phyloP scores from a whole-genome alignment of 2,888 invertebrate species.

The Neria commutata region DNA sequence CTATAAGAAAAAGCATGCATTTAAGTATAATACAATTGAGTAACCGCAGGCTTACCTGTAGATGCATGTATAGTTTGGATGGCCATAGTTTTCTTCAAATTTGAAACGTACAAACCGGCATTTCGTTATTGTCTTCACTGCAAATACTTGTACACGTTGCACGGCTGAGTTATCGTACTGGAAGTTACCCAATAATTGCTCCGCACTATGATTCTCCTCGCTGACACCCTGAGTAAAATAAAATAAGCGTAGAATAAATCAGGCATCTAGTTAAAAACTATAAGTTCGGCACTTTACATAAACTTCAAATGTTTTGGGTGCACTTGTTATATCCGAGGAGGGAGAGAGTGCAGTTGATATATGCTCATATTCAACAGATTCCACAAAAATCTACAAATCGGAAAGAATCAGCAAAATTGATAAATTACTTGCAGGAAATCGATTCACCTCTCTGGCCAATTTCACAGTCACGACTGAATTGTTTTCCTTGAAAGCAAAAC shows the following conservation, averaged over 20 bases:
- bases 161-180: conserved; percentile 35
- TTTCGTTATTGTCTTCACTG: conserved; percentile 14
- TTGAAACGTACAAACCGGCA: conserved; percentile 34
- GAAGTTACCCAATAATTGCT: conserved; percentile 36
- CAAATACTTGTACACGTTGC: conserved; percentile 35
- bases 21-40: too few relatives aligned
- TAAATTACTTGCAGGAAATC: not conserved
- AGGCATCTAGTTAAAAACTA: not conserved
- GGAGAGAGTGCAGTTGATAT: conserved; percentile 44
- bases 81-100: conserved; percentile 47
- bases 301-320: conserved; percentile 48
- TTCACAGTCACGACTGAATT: conserved; percentile 39
- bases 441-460: conserved; percentile 36
- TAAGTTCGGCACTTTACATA: conserved; percentile 34
- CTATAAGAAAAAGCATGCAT: too few relatives aligned
- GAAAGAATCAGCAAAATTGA: not conserved
- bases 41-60: conserved; percentile 45
- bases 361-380: conserved; percentile 41
- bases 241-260: not conserved
- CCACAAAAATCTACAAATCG: conserved; percentile 34
- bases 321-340: conserved; percentile 36
- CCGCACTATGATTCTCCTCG: not conserved
- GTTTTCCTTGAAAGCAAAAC: conserved; percentile 42
- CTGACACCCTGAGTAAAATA: conserved; percentile 7
- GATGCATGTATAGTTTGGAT: conserved; percentile 45